phyloP scores from a whole-genome alignment of 2,113 vertebrate species.

The Castor canadensis region DNA sequence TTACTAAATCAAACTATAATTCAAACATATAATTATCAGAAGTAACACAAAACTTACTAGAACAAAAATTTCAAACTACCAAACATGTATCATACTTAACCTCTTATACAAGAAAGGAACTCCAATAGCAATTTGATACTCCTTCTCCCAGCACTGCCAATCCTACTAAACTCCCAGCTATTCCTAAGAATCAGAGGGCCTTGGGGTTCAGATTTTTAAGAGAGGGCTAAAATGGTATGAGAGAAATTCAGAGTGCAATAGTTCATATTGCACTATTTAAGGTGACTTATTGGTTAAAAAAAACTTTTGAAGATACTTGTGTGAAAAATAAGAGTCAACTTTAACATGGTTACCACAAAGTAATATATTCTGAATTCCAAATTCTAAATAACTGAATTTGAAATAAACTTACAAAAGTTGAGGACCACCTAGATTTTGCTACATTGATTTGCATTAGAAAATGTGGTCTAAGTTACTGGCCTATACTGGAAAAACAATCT shows the following conservation, averaged over 20 bases:
- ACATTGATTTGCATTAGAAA: conserved; percentile 16
- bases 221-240: background rate
- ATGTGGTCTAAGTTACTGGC: background rate
- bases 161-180: background rate
- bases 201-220: background rate
- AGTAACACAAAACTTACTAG: conserved; percentile 31
- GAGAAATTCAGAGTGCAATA: conserved; percentile 28
- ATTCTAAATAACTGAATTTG: conserved; percentile 58
- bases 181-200: background rate
- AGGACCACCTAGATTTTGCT: background rate
- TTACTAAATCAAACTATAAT: conserved; percentile 67
- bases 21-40: conserved; percentile 32
- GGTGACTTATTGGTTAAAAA: conserved; percentile 8
- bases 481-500: background rate
- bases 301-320: background rate
- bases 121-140: background rate
- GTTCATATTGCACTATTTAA: conserved; percentile 8
- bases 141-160: conserved; percentile 26
- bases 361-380: conserved; percentile 36
- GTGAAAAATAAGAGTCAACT: conserved; percentile 48
- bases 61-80: conserved; percentile 42
- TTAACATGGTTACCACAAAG: background rate
- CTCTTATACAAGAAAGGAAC: conserved; percentile 20
- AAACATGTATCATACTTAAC: background rate
- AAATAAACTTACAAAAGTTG: conserved; percentile 40